These are phyloP conservation scores for Trypoxylon attenuatum DNA, from an alignment of 2,888 invertebrate genomes.

Conservation along the genomic window DNA sequence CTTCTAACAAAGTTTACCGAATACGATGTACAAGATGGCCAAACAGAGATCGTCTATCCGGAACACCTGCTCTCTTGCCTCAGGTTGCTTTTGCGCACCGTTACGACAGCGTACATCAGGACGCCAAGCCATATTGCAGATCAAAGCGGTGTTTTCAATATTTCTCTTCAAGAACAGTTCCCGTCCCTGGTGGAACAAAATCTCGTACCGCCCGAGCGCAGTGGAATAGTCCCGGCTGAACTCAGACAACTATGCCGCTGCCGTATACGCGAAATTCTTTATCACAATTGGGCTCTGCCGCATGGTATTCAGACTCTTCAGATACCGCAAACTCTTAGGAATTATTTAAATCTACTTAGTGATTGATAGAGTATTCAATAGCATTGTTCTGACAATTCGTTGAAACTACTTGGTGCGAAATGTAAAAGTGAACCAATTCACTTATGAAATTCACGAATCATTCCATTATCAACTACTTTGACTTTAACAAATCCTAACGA, in stretches of 20 bases:
- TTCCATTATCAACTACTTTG: slow-evolving; percentile 12
- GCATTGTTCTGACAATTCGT: neutral
- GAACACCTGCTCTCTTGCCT: slow-evolving; percentile 83
- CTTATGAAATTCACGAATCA: too few relatives aligned
- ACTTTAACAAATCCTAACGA: slow-evolving; percentile 29
- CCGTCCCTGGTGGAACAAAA: slow-evolving; percentile 78
- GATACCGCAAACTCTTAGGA: slow-evolving; percentile 80
- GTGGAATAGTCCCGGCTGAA: slow-evolving; percentile 81
- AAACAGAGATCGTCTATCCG: slow-evolving; percentile 77
- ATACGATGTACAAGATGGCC: slow-evolving; percentile 71
- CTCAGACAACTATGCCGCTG: slow-evolving; percentile 87
- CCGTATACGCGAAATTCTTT: slow-evolving; percentile 80
- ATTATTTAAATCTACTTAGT: slow-evolving; percentile 81
- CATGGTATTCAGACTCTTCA: slow-evolving; percentile 83
- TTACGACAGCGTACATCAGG: slow-evolving; percentile 76
- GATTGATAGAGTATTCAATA: neutral
- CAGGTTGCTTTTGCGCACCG: slow-evolving; percentile 80
- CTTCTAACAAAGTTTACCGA: slow-evolving; percentile 81
- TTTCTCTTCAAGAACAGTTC: slow-evolving; percentile 71
- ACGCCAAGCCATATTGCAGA: slow-evolving; percentile 67
- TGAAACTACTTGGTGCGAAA: neutral
- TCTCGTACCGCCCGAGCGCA: slow-evolving; percentile 79
- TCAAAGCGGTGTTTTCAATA: slow-evolving; percentile 60
- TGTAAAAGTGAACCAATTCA: too few relatives aligned
- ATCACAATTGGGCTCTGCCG: slow-evolving; percentile 84